Conservation (phyloP, 2,888 invertebrate genomes). For the Nematopogon swammerdamellus region DNA sequence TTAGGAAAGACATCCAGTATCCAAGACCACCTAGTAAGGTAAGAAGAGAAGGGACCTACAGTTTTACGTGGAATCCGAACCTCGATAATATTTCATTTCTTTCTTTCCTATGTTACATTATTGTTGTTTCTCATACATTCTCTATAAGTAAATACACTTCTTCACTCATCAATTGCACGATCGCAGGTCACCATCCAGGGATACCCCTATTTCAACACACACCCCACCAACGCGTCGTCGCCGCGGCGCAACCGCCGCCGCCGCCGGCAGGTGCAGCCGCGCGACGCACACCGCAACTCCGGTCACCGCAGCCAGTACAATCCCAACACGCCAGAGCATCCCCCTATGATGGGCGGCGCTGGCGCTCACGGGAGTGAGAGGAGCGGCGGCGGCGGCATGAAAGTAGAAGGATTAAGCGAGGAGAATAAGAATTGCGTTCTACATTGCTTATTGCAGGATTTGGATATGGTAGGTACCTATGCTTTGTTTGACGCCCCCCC, state of each 20-base stretch:
- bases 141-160: too few relatives aligned
- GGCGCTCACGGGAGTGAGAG: too few relatives aligned
- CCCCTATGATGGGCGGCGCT: slow-evolving; percentile 18
- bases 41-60: too few relatives aligned
- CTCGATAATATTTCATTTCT: too few relatives aligned
- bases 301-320: slow-evolving; percentile 45
- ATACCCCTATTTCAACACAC: not conserved
- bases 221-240: not conserved
- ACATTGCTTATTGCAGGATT: slow-evolving; percentile 67
- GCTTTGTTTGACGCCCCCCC: too few relatives aligned
- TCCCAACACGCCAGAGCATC: slow-evolving; percentile 25
- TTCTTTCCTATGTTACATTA: too few relatives aligned
- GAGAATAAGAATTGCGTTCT: slow-evolving; percentile 52
- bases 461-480: slow-evolving; percentile 61
- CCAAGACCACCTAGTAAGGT: too few relatives aligned
- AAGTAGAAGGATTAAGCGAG: slow-evolving; percentile 19
- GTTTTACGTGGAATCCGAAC: too few relatives aligned
- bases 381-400: slow-evolving; percentile 24
- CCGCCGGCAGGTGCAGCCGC: slow-evolving; percentile 15
- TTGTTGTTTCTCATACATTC: too few relatives aligned
- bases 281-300: slow-evolving; percentile 31
- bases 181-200: slow-evolving; percentile 15
- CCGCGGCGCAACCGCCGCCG: too few relatives aligned
- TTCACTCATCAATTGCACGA: slow-evolving; percentile 14
- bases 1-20: too few relatives aligned